These are phyloP conservation scores for Stylophora pistillata DNA, from an alignment of 64 coral and sea anemone genomes.

Conservation along the genomic window DNA sequence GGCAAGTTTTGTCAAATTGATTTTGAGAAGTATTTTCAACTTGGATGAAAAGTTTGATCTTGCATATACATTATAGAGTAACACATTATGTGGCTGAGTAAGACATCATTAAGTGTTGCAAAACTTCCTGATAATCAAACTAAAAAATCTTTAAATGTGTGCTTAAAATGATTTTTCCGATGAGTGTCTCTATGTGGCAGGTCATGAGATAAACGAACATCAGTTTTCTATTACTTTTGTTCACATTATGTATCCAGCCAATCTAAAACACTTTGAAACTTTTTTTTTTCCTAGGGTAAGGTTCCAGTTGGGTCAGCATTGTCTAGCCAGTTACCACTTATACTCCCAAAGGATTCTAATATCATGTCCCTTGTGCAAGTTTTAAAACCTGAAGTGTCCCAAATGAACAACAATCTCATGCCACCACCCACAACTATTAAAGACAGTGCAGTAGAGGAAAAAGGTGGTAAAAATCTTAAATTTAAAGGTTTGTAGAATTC, in stretches of 20 bases:
- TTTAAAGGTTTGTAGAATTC: constrained; percentile 12
- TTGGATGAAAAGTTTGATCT: too few relatives aligned
- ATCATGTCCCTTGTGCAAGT: background rate
- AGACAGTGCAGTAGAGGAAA: background rate
- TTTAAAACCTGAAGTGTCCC: background rate
- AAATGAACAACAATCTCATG: constrained; percentile 11
- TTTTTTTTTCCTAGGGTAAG: constrained; percentile 4
- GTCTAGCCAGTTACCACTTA: background rate
- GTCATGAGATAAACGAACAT: too few relatives aligned
- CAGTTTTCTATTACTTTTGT: background rate
- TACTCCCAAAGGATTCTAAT: constrained; percentile 28
- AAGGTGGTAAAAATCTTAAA: constrained; percentile 11
- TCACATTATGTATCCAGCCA: too few relatives aligned
- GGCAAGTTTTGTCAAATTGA: too few relatives aligned
- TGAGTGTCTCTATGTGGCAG: too few relatives aligned
- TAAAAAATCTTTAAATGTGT: too few relatives aligned
- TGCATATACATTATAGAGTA: too few relatives aligned
- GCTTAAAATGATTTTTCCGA: too few relatives aligned
- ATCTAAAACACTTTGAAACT: background rate
- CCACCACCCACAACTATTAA: background rate
- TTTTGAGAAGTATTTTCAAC: too few relatives aligned
- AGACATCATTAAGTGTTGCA: too few relatives aligned
- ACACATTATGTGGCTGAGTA: too few relatives aligned
- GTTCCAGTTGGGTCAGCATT: background rate
- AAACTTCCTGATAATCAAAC: too few relatives aligned